phyloP scores from a whole-genome alignment of 2,113 vertebrate genomes.

The Channa argus region DNA sequence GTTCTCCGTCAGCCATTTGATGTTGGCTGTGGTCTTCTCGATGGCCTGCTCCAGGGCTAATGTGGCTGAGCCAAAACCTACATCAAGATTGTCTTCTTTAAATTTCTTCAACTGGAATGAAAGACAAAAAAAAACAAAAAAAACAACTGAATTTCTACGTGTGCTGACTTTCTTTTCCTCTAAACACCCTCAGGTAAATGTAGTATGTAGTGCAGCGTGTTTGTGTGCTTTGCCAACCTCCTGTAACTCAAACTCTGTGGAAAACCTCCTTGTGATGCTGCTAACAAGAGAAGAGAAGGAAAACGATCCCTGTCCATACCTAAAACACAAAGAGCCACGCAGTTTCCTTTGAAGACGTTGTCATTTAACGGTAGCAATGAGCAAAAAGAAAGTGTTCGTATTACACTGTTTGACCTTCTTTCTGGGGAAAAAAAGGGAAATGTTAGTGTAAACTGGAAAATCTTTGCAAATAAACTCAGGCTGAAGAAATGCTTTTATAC shows the following conservation, averaged over 20 bases:
- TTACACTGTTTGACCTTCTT: neutral
- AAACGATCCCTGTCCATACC: conserved; percentile 90
- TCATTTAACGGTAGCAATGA: neutral
- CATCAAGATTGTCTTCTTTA: conserved; percentile 81
- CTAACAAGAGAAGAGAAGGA: conserved; percentile 87
- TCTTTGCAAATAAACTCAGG: too few relatives aligned
- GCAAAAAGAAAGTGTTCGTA: neutral
- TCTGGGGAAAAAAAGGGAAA: neutral
- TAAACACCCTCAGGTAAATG: neutral
- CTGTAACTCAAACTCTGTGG: conserved; percentile 86
- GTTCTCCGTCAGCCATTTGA: conserved; percentile 90
- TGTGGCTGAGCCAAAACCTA: conserved; percentile 90
- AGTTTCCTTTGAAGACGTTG: neutral
- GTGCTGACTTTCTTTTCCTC: neutral
- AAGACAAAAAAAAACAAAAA: neutral
- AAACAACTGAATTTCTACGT: neutral
- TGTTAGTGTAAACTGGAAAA: neutral
- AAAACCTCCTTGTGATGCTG: conserved; percentile 85
- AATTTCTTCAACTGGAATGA: conserved; percentile 88
- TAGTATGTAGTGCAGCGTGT: conserved; percentile 2
- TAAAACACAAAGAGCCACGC: conserved; percentile 55
- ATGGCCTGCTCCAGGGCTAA: conserved; percentile 90
- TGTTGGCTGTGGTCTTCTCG: conserved; percentile 89
- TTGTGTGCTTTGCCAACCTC: conserved; percentile 83
- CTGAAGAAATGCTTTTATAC: neutral